phyloP scores from a whole-genome alignment of 2,888 invertebrate species.

The Deilephila elpenor region DNA sequence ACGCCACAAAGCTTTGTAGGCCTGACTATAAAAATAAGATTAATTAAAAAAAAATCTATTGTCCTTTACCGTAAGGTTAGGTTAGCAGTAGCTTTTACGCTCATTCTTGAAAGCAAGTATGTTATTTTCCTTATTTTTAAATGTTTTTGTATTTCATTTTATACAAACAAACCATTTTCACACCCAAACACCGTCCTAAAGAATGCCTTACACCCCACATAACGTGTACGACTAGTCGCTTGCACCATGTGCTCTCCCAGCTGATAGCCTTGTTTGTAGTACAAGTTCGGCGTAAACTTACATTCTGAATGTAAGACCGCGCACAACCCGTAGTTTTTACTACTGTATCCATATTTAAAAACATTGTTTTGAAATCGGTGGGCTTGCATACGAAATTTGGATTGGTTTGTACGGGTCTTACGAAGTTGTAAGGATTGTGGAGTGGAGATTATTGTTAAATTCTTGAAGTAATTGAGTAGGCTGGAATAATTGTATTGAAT shows the following conservation, averaged over 20 bases:
- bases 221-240: background rate
- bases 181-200: background rate
- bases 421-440: background rate
- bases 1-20: background rate
- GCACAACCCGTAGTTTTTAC: constrained; percentile 18
- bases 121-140: no score
- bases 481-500: no score
- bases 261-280: constrained; percentile 2
- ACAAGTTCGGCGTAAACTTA: constrained; percentile 7
- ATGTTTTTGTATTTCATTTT: no score
- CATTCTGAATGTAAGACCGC: background rate
- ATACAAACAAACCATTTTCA: no score
- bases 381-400: background rate
- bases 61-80: no score
- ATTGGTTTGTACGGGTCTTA: background rate
- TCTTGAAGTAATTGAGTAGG: no score
- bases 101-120: no score
- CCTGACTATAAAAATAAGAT: background rate
- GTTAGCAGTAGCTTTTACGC: no score
- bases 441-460: background rate
- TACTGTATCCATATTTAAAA: constrained; percentile 12
- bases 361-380: background rate
- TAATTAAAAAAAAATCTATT: no score
- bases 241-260: constrained; percentile 18
- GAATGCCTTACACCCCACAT: background rate